Conservation (phyloP, 2,113 vertebrate genomes). For the Dipodomys stephensi region DNA sequence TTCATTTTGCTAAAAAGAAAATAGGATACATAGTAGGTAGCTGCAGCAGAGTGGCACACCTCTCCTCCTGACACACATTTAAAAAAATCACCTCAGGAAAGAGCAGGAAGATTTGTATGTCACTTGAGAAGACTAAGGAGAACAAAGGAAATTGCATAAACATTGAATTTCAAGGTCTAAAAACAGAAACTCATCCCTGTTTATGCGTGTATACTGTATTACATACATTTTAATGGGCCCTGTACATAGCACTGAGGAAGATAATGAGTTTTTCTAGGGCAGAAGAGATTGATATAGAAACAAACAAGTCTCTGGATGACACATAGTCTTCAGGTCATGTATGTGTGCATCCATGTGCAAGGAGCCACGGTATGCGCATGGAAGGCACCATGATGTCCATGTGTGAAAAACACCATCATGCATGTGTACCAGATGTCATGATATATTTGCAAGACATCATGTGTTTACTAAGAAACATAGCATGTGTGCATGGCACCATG, state of each 20-base stretch:
- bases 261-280: background rate
- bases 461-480: too few species aligned
- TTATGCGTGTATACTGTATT: background rate
- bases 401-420: too few species aligned
- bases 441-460: too few species aligned
- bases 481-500: background rate
- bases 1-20: constrained; percentile 78
- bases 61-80: constrained; percentile 51
- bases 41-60: background rate
- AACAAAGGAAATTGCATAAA: background rate
- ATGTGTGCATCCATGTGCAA: background rate
- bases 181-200: background rate
- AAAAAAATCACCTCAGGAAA: background rate
- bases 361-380: too few species aligned
- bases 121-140: background rate
- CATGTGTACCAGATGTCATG: too few species aligned
- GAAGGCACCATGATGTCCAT: too few species aligned
- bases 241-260: background rate
- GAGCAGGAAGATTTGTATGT: background rate
- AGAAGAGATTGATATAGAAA: background rate
- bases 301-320: background rate
- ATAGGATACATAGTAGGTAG: constrained; percentile 41
- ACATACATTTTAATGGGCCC: background rate
- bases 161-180: constrained; percentile 14
- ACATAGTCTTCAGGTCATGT: too few species aligned